phyloP scores from a whole-genome alignment of 2,888 invertebrate genomes.

The Ophion obscuratus region DNA sequence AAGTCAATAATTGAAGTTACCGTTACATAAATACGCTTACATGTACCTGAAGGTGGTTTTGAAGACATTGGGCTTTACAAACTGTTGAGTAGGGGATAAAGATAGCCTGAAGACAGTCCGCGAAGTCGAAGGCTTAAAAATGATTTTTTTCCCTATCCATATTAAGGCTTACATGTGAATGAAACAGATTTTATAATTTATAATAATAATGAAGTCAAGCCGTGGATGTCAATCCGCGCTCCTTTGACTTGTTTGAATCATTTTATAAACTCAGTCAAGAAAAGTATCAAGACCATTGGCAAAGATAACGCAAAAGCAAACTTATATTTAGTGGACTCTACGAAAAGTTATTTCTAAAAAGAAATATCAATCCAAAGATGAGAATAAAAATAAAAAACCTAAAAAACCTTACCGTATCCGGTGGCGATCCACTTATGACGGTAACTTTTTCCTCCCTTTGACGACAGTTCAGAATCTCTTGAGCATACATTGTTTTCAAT shows the following conservation, averaged over 20 bases:
- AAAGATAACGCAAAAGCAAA: background rate
- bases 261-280: background rate
- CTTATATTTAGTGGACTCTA: background rate
- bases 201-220: background rate
- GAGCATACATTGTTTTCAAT: constrained; percentile 58
- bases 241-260: background rate
- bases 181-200: no score
- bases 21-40: no score
- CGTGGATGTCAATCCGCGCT: background rate
- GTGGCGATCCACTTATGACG: constrained; percentile 63
- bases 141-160: no score
- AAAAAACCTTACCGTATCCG: constrained; percentile 66
- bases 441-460: background rate
- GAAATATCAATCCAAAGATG: background rate
- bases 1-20: no score
- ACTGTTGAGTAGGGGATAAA: no score
- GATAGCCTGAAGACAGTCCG: no score
- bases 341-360: background rate
- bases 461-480: constrained; percentile 53
- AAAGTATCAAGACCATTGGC: background rate
- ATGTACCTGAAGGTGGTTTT: no score
- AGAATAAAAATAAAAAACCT: background rate
- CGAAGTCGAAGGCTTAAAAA: no score
- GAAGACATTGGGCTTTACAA: no score
- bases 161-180: no score